A percentile compares a stretch with the other conserved stretches of the same genome.
phyloP scores from a whole-genome alignment of 2,888 invertebrate genomes.

The Camptogramma bilineatum region DNA sequence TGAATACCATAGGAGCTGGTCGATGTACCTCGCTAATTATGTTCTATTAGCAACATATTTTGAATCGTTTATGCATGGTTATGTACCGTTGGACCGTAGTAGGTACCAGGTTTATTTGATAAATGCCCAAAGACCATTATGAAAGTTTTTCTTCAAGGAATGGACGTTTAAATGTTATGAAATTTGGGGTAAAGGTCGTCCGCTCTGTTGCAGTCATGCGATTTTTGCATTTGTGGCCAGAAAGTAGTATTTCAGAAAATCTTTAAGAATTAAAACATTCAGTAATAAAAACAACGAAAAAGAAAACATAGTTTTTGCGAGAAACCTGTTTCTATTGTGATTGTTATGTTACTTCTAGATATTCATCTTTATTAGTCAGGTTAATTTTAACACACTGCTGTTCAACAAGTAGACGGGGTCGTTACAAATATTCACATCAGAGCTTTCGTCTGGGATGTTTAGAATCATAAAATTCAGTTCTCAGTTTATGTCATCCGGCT shows the following conservation, averaged over 20 bases:
- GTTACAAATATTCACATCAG: background rate
- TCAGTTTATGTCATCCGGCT: slow-evolving; percentile 38
- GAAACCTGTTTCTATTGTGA: background rate
- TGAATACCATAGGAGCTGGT: slow-evolving; percentile 59
- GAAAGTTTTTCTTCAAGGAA: slow-evolving; percentile 45
- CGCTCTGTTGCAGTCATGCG: slow-evolving; percentile 20
- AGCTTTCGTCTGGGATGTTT: slow-evolving; percentile 7
- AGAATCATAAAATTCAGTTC: slow-evolving; percentile 20
- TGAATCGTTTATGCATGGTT: slow-evolving; percentile 43
- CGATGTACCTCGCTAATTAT: slow-evolving; percentile 51
- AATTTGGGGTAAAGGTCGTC: slow-evolving; percentile 50
- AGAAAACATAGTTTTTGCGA: slow-evolving; percentile 6
- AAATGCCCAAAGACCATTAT: slow-evolving; percentile 33
- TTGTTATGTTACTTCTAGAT: background rate
- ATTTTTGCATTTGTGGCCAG: slow-evolving; percentile 24
- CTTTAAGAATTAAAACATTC: background rate
- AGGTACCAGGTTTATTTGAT: slow-evolving; percentile 19
- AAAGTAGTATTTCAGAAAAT: background rate
- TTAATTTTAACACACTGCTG: background rate
- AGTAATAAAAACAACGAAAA: background rate
- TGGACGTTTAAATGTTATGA: slow-evolving; percentile 41
- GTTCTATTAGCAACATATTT: slow-evolving; percentile 48
- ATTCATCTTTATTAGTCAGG: background rate
- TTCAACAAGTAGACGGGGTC: background rate
- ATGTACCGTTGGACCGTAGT: slow-evolving; percentile 39